A percentile compares a stretch with the other conserved stretches of the same genome.
phyloP scores from a whole-genome alignment of 2,113 vertebrate genomes.

The Paramormyrops kingsleyae region DNA sequence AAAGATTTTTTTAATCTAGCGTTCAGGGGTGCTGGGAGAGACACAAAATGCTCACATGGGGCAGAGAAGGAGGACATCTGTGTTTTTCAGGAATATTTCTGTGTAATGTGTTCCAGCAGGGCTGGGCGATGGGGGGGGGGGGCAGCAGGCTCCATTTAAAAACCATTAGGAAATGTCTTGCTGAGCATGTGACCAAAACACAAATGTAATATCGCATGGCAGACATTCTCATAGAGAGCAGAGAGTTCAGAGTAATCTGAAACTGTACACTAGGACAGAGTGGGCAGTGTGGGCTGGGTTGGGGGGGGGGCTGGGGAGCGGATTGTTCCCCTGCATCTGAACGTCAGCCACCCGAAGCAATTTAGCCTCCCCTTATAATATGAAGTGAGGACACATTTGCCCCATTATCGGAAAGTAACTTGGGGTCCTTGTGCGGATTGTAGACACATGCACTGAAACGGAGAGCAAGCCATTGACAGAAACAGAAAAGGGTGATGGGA shows the following conservation, averaged over 20 bases:
- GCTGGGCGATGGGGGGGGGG: neutral
- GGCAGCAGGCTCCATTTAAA: neutral
- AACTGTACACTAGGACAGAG: neutral
- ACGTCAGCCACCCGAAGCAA: neutral
- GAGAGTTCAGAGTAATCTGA: neutral
- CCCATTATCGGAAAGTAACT: conserved; percentile 15
- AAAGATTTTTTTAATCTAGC: neutral
- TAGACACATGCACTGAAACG: neutral
- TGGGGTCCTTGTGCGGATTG: neutral
- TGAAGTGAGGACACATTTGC: neutral
- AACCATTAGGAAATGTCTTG: neutral
- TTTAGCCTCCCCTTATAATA: neutral
- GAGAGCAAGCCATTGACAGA: neutral
- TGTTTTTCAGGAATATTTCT: neutral
- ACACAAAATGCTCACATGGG: neutral
- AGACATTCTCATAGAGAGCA: neutral
- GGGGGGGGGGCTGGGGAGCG: neutral
- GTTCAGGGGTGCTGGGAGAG: neutral
- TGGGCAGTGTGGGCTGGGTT: neutral
- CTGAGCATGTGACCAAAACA: neutral
- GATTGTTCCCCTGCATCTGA: neutral
- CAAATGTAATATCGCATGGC: neutral
- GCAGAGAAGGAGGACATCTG: neutral
- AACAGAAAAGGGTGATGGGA: neutral
- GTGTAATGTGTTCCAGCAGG: neutral